phyloP scores from a whole-genome alignment of 2,797 vertebrate genomes.

The Artibeus lituratus region DNA sequence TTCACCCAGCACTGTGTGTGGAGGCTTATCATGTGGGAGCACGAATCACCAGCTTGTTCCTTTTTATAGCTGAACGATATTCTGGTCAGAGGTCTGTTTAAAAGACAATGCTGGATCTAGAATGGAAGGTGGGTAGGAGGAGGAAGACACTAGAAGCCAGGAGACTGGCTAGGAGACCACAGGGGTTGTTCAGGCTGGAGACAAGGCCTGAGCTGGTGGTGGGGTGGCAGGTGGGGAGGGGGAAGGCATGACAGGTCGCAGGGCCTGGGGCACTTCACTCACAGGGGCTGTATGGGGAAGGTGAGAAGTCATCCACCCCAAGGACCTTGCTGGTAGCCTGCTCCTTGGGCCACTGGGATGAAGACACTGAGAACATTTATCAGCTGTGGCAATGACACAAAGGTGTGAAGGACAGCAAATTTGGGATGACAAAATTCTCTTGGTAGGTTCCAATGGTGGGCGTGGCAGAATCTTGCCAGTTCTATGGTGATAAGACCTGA shows the following conservation, averaged over 20 bases:
- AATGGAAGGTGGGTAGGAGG: neutral
- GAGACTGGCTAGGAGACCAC: neutral
- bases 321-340: neutral
- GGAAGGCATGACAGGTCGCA: neutral
- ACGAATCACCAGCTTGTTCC: neutral
- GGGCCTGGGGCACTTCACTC: neutral
- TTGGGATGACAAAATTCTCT: neutral
- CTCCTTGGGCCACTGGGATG: neutral
- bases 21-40: neutral
- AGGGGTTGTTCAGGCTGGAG: neutral
- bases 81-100: neutral
- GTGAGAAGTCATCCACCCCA: neutral
- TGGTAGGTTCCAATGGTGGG: neutral
- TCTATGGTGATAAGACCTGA: neutral
- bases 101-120: neutral
- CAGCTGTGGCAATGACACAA: neutral
- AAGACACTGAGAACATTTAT: neutral
- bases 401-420: neutral
- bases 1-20: neutral
- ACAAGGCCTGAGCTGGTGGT: neutral
- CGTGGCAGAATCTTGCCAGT: neutral
- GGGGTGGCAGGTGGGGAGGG: neutral
- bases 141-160: neutral
- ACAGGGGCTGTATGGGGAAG: neutral
- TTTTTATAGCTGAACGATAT: neutral